These are phyloP conservation scores for Charina bottae DNA, from an alignment of 2,113 vertebrate species.

Conservation along the genomic window DNA sequence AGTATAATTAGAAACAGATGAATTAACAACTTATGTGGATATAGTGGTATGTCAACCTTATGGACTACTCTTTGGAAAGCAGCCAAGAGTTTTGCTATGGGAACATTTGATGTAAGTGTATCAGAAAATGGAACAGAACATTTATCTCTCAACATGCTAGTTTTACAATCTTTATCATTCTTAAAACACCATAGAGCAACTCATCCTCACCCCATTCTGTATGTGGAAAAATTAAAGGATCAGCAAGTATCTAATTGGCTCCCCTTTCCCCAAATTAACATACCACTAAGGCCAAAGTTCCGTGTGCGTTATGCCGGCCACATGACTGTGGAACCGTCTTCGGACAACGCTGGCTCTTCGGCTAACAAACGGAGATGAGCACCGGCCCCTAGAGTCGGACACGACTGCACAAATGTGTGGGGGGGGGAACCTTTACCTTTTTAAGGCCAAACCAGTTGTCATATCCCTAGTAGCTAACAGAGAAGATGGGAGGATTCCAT, in stretches of 20 bases:
- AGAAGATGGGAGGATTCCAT: not conserved
- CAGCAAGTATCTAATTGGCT: not conserved
- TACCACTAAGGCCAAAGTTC: not conserved
- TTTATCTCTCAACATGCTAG: not conserved
- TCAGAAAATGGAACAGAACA: no score
- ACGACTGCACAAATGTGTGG: no score
- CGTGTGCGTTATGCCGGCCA: no score
- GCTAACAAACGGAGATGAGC: no score
- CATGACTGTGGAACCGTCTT: no score
- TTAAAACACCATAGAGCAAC: not conserved
- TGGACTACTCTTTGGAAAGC: not conserved
- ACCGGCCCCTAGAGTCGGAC: no score
- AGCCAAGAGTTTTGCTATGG: not conserved
- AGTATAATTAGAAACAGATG: not conserved
- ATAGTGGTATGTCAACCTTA: constrained; percentile 4
- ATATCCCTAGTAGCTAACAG: not conserved
- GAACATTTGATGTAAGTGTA: not conserved
- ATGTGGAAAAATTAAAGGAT: not conserved
- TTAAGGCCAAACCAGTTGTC: no score
- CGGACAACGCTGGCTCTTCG: no score
- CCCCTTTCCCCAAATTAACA: not conserved
- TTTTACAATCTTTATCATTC: not conserved
- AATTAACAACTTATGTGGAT: not conserved
- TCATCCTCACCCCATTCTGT: not conserved
- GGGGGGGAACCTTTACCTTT: no score